Evolutionary conservation across 2,113 vertebrate genomes (phyloP).

Genomic region (Pantherophis guttatus): DNA sequence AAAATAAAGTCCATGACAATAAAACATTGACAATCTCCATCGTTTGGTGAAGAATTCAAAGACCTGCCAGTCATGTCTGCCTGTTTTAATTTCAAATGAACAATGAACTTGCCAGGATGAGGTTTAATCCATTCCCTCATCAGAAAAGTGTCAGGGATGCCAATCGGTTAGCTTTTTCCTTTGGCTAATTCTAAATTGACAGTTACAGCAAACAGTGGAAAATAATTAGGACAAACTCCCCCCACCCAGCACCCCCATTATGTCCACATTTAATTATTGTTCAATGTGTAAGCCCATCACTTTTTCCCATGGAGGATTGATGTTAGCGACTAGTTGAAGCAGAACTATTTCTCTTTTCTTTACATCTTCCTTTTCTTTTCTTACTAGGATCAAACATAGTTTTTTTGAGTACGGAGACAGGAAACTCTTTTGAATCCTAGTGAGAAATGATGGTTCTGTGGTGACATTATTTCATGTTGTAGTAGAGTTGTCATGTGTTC

Average conservation of each 20-base stretch:
- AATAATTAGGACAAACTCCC: not conserved
- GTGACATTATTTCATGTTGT: not conserved
- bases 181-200: not conserved
- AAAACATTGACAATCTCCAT: not conserved
- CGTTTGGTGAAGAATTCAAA: not conserved
- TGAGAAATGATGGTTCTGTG: not conserved
- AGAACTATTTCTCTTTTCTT: not conserved
- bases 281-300: not conserved
- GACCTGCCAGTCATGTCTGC: not conserved
- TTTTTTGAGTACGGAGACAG: not conserved
- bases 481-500: not conserved
- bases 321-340: not conserved
- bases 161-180: not conserved
- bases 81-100: not conserved
- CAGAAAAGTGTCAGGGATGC: not conserved
- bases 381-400: not conserved
- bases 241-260: not conserved
- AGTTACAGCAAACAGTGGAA: not conserved
- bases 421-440: not conserved
- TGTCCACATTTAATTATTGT: not conserved
- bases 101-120: not conserved
- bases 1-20: not conserved
- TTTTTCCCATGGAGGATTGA: not conserved
- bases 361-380: not conserved
- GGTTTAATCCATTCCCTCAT: not conserved